These are phyloP conservation scores for Tympanuchus pallidicinctus DNA, from an alignment of 2,113 vertebrate species.

Conservation along the genomic window DNA sequence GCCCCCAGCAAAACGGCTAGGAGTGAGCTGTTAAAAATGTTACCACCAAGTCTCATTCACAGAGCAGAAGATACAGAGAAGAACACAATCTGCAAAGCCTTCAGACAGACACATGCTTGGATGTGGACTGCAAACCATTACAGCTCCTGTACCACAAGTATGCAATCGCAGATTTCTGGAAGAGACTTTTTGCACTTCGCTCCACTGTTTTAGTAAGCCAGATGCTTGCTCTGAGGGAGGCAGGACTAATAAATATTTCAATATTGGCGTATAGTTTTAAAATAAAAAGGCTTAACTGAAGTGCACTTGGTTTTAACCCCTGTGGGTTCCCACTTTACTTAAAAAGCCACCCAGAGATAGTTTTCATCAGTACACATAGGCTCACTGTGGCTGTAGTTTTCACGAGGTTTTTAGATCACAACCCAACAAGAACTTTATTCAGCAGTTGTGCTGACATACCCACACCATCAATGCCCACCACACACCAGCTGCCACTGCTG, in stretches of 20 bases:
- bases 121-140: background rate
- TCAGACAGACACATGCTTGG: background rate
- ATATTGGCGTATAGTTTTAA: background rate
- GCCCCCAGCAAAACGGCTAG: background rate
- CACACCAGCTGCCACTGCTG: background rate
- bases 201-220: background rate
- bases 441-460: background rate
- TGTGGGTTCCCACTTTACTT: background rate
- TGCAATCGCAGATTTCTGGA: background rate
- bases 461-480: no score
- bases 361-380: background rate
- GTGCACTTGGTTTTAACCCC: background rate
- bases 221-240: background rate
- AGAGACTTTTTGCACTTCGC: background rate
- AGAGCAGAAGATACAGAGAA: background rate
- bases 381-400: background rate
- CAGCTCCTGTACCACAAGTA: background rate
- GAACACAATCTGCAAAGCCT: background rate
- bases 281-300: background rate
- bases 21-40: background rate
- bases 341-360: background rate
- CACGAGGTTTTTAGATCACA: background rate
- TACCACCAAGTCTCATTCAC: background rate
- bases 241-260: constrained; percentile 23
- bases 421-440: background rate